Evolutionary conservation across 2,888 invertebrate species (phyloP), one percentile per base, ranked within the genome.

Genomic region (Acanthosoma haemorrhoidale): DNA sequence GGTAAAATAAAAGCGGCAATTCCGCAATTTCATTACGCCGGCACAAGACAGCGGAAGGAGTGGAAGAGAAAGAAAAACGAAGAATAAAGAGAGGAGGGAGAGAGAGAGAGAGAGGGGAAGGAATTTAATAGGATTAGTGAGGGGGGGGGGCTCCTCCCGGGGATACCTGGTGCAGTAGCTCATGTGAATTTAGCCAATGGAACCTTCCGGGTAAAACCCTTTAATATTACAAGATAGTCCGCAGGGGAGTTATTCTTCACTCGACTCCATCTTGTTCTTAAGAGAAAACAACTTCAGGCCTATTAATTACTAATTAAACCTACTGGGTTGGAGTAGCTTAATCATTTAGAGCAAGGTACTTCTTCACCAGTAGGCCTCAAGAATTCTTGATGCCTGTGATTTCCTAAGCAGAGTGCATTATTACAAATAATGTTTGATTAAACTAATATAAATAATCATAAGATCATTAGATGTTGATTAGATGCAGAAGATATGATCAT

Each of bases 71-170:
- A 51, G 51, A 51, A 51, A 51, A 51, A 51, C 51, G 51, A 25
- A 25, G 51, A 51, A 51, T 25, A 51, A 51, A 51, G 51, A 51
- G 51, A 25, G 25, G n/a, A 51, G 51, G 29, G 51, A 51, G n/a
- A n/a, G n/a, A n/a, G n/a, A n/a, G n/a, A n/a, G n/a, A n/a, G n/a
- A n/a, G n/a, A n/a, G n/a, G n/a, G n/a, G n/a, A n/a, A n/a, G 25
- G 61, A 61, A 61, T 61, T 61, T 61, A 61, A 61, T 61, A 36
- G 61, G 61, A 61, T 61, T 61, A 61, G 61, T 21, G 21, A 36
- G 34, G 36, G 36, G 18, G 13, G n/a, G 34, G 21, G 21, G 36
- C 61, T 8, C 4, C 8, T n/a, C n/a, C n/a, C 4, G 16, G 38
- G 21, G 36, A 36, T 36, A 34, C 59, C 34, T 34, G 11, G 8